These are phyloP conservation scores for Schizaphis graminum DNA, from an alignment of 2,888 invertebrate genomes.

Conservation along the genomic window DNA sequence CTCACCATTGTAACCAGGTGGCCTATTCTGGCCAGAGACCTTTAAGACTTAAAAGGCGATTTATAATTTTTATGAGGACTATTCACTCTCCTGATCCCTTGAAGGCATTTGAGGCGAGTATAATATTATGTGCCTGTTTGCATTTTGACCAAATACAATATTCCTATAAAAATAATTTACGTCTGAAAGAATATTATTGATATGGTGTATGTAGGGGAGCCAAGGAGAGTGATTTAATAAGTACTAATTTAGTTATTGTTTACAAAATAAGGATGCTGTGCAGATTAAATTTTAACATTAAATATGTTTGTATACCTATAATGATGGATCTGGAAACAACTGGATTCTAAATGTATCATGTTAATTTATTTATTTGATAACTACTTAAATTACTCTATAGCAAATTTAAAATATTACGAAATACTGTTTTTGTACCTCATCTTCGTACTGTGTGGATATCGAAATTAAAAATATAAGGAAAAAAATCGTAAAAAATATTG, in stretches of 20 bases:
- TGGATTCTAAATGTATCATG: not conserved
- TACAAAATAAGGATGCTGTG: not conserved
- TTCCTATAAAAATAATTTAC: not conserved
- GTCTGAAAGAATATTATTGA: not conserved
- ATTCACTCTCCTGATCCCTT: not conserved
- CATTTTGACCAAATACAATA: not conserved
- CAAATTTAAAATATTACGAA: too few species aligned
- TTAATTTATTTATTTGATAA: too few species aligned
- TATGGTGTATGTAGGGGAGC: not conserved
- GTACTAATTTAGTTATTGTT: not conserved
- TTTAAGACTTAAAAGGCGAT: not conserved
- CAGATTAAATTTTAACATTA: not conserved
- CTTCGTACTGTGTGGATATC: too few species aligned
- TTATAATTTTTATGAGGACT: not conserved
- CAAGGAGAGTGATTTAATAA: not conserved
- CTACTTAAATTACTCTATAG: too few species aligned
- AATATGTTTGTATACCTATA: not conserved
- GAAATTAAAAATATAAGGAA: not conserved
- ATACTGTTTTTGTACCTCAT: too few species aligned
- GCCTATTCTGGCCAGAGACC: not conserved
- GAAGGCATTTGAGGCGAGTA: not conserved
- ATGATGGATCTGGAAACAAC: not conserved
- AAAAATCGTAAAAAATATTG: slow-evolving; percentile 27
- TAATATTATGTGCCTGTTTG: not conserved
- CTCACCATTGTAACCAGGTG: not conserved